phyloP scores from a whole-genome alignment of 2,113 vertebrate species.

The Sinocyclocheilus anshuiensis region DNA sequence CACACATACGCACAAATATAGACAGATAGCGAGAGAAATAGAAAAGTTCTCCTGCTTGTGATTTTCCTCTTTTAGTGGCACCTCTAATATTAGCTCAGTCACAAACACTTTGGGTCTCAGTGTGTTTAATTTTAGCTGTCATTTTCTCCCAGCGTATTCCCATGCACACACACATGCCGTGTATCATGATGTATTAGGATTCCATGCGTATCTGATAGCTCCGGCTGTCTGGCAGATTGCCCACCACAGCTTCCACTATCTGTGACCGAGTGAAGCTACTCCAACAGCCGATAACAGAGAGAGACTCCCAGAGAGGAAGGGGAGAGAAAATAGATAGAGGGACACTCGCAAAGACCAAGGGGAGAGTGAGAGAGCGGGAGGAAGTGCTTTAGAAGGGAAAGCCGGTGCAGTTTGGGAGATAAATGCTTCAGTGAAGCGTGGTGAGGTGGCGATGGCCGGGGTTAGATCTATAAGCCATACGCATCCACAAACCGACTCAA shows the following conservation, averaged over 20 bases:
- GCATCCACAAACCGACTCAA: slow-evolving; percentile 39
- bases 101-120: slow-evolving; percentile 38
- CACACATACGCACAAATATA: neutral
- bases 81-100: slow-evolving; percentile 56
- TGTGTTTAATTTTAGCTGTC: slow-evolving; percentile 62
- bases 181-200: slow-evolving; percentile 61
- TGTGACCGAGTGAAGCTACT: slow-evolving; percentile 55
- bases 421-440: slow-evolving; percentile 74
- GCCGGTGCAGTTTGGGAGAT: slow-evolving; percentile 70
- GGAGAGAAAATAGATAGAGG: slow-evolving; percentile 21
- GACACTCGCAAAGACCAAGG: slow-evolving; percentile 18
- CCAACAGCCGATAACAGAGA: slow-evolving; percentile 59
- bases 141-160: slow-evolving; percentile 34
- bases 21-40: slow-evolving; percentile 26
- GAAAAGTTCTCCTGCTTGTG: slow-evolving; percentile 33
- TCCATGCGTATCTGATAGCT: slow-evolving; percentile 59
- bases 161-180: neutral
- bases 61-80: slow-evolving; percentile 44
- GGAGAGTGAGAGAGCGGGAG: slow-evolving; percentile 15
- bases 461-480: slow-evolving; percentile 67
- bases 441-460: slow-evolving; percentile 74
- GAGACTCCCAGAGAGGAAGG: slow-evolving; percentile 20
- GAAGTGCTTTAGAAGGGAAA: slow-evolving; percentile 71
- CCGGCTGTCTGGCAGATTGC: slow-evolving; percentile 58
- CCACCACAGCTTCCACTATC: slow-evolving; percentile 71